Evolutionary conservation across 2,888 invertebrate genomes (phyloP).

Genomic region (Lepidocyrtoides sp.): DNA sequence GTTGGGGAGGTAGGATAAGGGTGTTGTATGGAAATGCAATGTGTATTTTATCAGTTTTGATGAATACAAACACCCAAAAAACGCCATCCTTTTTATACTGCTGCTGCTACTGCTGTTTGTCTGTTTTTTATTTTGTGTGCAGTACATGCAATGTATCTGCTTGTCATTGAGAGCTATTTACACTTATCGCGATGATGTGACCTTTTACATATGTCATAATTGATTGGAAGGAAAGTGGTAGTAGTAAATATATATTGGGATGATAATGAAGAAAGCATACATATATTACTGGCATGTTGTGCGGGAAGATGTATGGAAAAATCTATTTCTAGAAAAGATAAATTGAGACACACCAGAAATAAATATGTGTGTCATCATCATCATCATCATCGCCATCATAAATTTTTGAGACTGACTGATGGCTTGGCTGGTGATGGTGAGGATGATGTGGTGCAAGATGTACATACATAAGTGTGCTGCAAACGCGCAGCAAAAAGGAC

Average conservation of each 20-base stretch:
- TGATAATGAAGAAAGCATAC: neutral
- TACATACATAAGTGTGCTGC: too few species aligned
- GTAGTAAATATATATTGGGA: neutral
- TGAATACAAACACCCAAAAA: neutral
- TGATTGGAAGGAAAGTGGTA: neutral
- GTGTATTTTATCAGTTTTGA: neutral
- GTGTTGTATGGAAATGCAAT: constrained; percentile 8
- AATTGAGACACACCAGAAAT: constrained; percentile 21
- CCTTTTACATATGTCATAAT: constrained; percentile 49
- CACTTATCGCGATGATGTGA: constrained; percentile 44
- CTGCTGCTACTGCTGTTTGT: neutral
- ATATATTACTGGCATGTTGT: neutral
- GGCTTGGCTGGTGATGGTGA: neutral
- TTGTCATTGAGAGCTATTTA: constrained; percentile 52
- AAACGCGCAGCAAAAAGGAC: constrained; percentile 3
- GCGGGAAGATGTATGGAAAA: neutral
- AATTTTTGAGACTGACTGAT: constrained; percentile 26
- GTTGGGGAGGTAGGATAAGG: neutral
- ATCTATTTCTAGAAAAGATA: constrained; percentile 43
- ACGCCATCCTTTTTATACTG: neutral
- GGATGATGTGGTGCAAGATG: neutral
- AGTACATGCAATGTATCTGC: neutral
- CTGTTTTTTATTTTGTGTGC: neutral
- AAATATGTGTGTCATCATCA: constrained; percentile 41
- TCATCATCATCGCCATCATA: neutral